Base-by-base conservation (phyloP, 2,113 vertebrate genomes). In the Marmota flaviventris region DNA sequence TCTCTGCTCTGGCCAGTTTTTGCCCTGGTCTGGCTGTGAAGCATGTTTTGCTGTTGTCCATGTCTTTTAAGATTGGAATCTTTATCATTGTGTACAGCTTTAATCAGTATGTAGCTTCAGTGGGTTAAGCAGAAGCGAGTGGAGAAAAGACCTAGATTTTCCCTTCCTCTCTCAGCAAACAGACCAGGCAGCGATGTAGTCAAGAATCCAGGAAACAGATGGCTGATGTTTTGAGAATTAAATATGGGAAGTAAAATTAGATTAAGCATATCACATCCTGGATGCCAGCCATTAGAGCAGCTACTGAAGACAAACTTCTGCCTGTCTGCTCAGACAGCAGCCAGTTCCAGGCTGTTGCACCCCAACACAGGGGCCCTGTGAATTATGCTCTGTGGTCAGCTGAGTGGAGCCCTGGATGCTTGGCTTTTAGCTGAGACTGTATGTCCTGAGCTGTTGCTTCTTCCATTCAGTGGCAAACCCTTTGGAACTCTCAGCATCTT, bases 151-250 rank as follows among this genome's bases (percentile, higher is more conserved):
- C 67, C 73, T 42, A 73, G 75, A 72, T 91, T 70, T 82, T 77
- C 34, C 32, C 69, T 91, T 87, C 88, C 27, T 17, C 76, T 77
- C 73, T 70, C 22, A 18, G 22, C 95, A 88, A 86, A 48, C 27
- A 76, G 91, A 73, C 45, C 37, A 79, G 81, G 87, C 67, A 22
- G 39, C 89, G 56, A 27, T 56, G 24, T 53, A 69, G 85, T 91
- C 70, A 78, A 34, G 94, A 93, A 89, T 96, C 85, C 96, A 97
- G 93, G 96, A 97, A 95, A 95, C 95, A 97, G 96, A 94, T 97
- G 97, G 94, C 70, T 69, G 61, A 51, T 95, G 91, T 94, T 96
- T 86, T 72, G 89, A 96, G 90, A 96, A 96, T 93, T 94, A 82
- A 94, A 88, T 69, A 88, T 76, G 78, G 78, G 89, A 89, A 91